Percentiles rank a stretch among this genome's conserved stretches.
These are phyloP conservation scores for Ploceus nigricollis DNA, from an alignment of 2,113 vertebrate genomes.

Conservation along the genomic window DNA sequence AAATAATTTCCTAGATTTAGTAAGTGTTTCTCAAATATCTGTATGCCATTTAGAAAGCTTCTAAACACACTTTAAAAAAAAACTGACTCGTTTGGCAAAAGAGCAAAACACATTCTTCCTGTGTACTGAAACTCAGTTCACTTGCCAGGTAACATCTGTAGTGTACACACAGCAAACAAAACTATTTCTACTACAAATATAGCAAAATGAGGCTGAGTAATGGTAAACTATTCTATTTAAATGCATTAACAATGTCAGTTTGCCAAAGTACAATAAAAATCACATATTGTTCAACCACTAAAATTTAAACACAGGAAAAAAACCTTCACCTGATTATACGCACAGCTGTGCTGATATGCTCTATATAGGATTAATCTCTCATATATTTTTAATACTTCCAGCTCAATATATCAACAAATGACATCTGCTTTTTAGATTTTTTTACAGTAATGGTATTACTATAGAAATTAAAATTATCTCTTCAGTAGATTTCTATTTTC, in stretches of 20 bases:
- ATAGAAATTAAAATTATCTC: not conserved
- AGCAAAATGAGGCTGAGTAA: constrained; percentile 29
- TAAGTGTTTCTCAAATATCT: not conserved
- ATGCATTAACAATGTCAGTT: constrained; percentile 42
- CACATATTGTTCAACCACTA: not conserved
- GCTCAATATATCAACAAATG: not conserved
- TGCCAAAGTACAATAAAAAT: constrained; percentile 23
- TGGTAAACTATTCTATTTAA: constrained; percentile 62
- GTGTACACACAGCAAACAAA: not conserved
- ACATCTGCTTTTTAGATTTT: not conserved
- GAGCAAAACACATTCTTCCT: not conserved
- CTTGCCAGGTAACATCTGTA: constrained; percentile 14
- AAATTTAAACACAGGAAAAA: not conserved
- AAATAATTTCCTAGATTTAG: not conserved
- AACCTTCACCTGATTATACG: not conserved
- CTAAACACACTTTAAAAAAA: not conserved
- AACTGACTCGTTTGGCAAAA: not conserved
- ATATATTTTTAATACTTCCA: not conserved
- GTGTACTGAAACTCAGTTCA: not conserved
- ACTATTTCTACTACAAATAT: constrained; percentile 49
- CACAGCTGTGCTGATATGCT: not conserved
- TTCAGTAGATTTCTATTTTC: not conserved
- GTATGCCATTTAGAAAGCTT: not conserved
- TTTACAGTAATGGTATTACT: not conserved
- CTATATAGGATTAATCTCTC: not conserved